These are phyloP conservation scores for Dicyrtoma fusca DNA, from an alignment of 2,888 invertebrate species.

Conservation along the genomic window DNA sequence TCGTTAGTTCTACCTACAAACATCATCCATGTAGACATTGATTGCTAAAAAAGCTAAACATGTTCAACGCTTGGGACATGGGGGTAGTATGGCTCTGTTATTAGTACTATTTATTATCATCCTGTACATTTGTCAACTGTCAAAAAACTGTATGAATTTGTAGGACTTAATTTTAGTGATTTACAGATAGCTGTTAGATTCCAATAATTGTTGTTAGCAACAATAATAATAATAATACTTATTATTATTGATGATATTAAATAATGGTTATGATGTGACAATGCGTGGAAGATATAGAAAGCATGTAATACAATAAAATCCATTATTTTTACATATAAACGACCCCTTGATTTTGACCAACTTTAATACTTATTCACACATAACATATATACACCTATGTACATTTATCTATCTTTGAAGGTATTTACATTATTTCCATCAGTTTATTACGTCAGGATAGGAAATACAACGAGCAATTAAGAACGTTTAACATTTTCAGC, in stretches of 20 bases:
- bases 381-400: too few relatives aligned
- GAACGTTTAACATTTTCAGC: too few relatives aligned
- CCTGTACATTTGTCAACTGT: neutral
- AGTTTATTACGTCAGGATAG: too few relatives aligned
- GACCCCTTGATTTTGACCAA: too few relatives aligned
- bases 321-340: slow-evolving; percentile 19
- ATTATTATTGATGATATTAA: neutral
- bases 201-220: slow-evolving; percentile 1
- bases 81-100: neutral
- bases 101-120: neutral
- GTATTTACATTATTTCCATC: too few relatives aligned
- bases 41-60: too few relatives aligned
- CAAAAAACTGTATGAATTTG: neutral
- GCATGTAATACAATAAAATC: slow-evolving; percentile 15
- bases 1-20: too few relatives aligned
- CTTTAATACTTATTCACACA: too few relatives aligned
- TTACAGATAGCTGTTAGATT: neutral
- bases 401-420: too few relatives aligned
- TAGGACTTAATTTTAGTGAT: neutral
- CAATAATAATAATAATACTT: neutral
- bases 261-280: neutral
- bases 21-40: too few relatives aligned
- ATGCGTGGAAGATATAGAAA: slow-evolving; percentile 19
- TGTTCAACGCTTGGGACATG: neutral
- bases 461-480: too few relatives aligned